These are phyloP conservation scores for Yponomeuta plumbellus DNA, from an alignment of 2,888 invertebrate species.

Conservation along the genomic window DNA sequence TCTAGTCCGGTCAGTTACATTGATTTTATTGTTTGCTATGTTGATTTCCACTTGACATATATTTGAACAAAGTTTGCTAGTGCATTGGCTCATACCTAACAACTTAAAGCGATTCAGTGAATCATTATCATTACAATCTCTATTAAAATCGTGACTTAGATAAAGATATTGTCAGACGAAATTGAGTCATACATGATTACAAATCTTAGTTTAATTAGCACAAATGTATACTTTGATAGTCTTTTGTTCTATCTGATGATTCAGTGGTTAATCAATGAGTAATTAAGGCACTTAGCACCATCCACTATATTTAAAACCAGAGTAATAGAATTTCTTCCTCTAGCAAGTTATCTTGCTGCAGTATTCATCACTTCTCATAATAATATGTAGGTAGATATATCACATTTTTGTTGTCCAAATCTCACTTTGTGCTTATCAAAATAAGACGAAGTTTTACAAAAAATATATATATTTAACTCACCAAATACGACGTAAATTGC, in stretches of 20 bases:
- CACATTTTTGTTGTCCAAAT: no score
- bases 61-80: background rate
- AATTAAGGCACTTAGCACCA: no score
- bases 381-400: no score
- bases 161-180: background rate
- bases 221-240: background rate
- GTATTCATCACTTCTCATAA: no score
- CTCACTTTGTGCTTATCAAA: no score
- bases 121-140: background rate
- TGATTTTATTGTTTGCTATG: background rate
- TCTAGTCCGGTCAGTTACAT: background rate
- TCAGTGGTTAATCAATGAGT: background rate
- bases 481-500: no score
- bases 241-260: background rate
- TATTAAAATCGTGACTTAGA: background rate
- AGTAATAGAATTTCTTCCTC: no score
- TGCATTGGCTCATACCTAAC: background rate
- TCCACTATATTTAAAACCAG: no score
- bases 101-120: background rate
- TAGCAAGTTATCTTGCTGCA: no score
- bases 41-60: constrained; percentile 6
- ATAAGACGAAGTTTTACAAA: no score
- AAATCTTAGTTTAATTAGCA: background rate
- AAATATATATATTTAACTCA: no score
- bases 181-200: background rate